Base-by-base conservation (phyloP, 1,140 invertebrate species). In the Neoseiulus cucumeris region DNA sequence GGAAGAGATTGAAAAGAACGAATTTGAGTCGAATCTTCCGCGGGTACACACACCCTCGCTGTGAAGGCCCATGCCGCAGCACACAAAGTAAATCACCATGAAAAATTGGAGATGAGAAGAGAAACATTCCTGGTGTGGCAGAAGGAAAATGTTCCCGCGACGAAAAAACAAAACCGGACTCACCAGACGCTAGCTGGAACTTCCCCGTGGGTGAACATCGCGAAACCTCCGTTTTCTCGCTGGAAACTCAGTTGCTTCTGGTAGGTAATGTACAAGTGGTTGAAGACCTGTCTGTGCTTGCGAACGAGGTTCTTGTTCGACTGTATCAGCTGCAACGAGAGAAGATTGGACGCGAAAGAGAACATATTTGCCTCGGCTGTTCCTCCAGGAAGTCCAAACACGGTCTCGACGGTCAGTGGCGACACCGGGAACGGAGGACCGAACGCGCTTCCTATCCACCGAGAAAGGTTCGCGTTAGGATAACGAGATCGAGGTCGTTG, bases 241-340 rank as follows among this genome's bases (percentile, higher is more conserved):
- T 59, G 51, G 22, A 29, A 59, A 25, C 51, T 59, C 14, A 59
- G 51, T 25, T 59, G 51, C 25, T 25, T 59, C 9, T 59, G 51
- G 22, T 59, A 59, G 25, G 51, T 59, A 20, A 59, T 25, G 22
- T 18, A 59, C 12, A 59, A 33, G 22, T 59, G 51, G 25, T 59
- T 25, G 22, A 59, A 59, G 22, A 59, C 22, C 25, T 59, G 51
- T 29, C 22, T 25, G 33, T 59, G 51, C 51, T 33, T 59, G 22
- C 51, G 51, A 2, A 59, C 51, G 51, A 59, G 51, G 22, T 59
- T 59, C 51, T 59, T 59, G 51, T 59, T 59, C 25, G 51, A 25
- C 9, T 59, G 51, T 29, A 59, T 25, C 51, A 59, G 22, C 22
- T 59, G 51, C 14, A 59, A 33, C 33, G 51, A 59, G 12, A 59